phyloP scores from a whole-genome alignment of 2,888 invertebrate species.

The Sceliomorpha sp. region DNA sequence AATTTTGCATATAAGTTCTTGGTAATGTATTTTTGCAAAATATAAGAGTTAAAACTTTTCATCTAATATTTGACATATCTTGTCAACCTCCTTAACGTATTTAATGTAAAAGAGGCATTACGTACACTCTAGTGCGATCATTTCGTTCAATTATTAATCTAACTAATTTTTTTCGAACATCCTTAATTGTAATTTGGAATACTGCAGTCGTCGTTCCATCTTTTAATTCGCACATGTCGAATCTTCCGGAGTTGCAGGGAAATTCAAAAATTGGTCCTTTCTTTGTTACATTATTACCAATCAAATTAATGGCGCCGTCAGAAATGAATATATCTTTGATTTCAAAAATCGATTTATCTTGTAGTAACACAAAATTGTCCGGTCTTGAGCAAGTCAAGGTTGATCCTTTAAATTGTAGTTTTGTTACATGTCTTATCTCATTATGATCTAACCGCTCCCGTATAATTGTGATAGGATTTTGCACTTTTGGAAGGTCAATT shows the following conservation, averaged over 20 bases:
- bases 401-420: constrained; percentile 8
- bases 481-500: neutral
- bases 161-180: constrained; percentile 7
- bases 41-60: too few relatives aligned
- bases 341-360: constrained; percentile 2
- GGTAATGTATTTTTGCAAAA: too few relatives aligned
- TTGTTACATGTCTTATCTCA: constrained; percentile 1
- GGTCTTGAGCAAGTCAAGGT: constrained; percentile 10
- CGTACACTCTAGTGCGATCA: constrained; percentile 8
- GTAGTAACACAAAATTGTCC: constrained; percentile 4
- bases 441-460: constrained; percentile 5
- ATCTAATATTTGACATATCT: too few relatives aligned
- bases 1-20: too few relatives aligned
- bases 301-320: neutral
- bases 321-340: neutral
- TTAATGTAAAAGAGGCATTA: constrained; percentile 11
- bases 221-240: constrained; percentile 8
- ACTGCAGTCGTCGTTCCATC: neutral
- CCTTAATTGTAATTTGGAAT: constrained; percentile 6
- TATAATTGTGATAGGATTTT: constrained; percentile 5
- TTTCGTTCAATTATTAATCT: constrained; percentile 14
- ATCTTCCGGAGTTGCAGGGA: too few relatives aligned
- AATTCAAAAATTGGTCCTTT: constrained; percentile 10
- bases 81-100: too few relatives aligned
- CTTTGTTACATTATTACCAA: constrained; percentile 4